phyloP scores from a whole-genome alignment of 2,797 vertebrate genomes.

The Clarias pachynema region DNA sequence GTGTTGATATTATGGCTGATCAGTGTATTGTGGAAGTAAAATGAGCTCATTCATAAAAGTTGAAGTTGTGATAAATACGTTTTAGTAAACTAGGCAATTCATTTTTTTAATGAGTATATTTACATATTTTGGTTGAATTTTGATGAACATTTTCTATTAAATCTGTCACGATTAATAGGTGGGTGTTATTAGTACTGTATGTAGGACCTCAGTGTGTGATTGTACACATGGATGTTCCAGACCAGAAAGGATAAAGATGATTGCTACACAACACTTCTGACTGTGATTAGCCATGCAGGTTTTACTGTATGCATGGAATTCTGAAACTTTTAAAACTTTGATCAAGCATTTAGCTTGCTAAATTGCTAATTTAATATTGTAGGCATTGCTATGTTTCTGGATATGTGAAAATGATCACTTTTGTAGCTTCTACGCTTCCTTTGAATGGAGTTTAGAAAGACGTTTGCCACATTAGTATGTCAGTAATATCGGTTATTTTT shows the following conservation, averaged over 20 bases:
- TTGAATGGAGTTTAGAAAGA: background rate
- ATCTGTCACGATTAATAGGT: background rate
- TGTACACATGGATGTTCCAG: background rate
- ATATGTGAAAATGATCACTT: background rate
- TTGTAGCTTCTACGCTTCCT: background rate
- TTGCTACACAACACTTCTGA: background rate
- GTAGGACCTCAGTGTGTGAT: background rate
- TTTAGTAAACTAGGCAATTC: background rate
- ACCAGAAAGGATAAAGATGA: background rate
- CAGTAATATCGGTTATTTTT: background rate
- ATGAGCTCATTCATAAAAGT: background rate
- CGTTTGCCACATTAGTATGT: background rate
- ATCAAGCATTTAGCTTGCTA: background rate
- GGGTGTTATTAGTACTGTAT: background rate
- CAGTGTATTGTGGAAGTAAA: background rate
- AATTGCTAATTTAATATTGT: background rate
- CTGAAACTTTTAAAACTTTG: background rate
- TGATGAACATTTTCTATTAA: background rate
- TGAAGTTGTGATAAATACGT: background rate
- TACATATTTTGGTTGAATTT: background rate
- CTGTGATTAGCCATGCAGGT: background rate
- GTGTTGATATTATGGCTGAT: too few species aligned
- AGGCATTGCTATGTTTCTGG: background rate
- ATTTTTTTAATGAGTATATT: background rate
- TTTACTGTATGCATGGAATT: background rate